phyloP scores from a whole-genome alignment of 2,888 invertebrate species.

The Synanthedon formicaeformis region DNA sequence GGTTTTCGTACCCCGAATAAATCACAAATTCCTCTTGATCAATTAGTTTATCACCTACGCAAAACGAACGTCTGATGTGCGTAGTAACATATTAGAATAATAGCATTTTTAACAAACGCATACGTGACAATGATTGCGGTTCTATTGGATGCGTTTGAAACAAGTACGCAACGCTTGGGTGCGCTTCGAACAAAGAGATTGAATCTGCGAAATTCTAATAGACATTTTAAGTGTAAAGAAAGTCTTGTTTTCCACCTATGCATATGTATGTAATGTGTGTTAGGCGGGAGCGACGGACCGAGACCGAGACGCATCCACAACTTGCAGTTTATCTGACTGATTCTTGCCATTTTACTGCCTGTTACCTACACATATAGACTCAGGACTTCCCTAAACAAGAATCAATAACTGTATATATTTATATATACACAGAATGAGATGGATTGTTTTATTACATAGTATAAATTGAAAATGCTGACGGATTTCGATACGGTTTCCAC shows the following conservation, averaged over 20 bases:
- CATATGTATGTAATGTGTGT: slow-evolving; percentile 39
- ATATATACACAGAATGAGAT: too few relatives aligned
- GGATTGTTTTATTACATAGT: too few relatives aligned
- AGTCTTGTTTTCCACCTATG: slow-evolving; percentile 54
- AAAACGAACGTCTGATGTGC: neutral
- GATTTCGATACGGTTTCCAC: too few relatives aligned
- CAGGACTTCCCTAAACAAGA: too few relatives aligned
- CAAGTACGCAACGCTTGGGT: slow-evolving; percentile 25
- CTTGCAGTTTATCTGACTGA: neutral
- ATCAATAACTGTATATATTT: too few relatives aligned
- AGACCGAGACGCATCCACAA: neutral
- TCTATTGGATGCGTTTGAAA: slow-evolving; percentile 14
- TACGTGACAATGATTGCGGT: slow-evolving; percentile 14
- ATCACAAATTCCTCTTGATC: neutral
- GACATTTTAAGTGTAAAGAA: slow-evolving; percentile 53
- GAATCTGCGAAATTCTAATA: slow-evolving; percentile 47
- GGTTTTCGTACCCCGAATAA: too few relatives aligned
- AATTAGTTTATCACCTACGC: neutral
- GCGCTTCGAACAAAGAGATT: slow-evolving; percentile 39
- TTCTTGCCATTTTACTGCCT: too few relatives aligned
- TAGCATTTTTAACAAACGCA: slow-evolving; percentile 1
- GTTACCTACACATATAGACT: too few relatives aligned
- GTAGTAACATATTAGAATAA: neutral
- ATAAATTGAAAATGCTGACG: too few relatives aligned
- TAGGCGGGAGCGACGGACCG: slow-evolving; percentile 23